Evolutionary conservation across 2,113 vertebrate species (phyloP).

Genomic region (Phoxinus phoxinus): DNA sequence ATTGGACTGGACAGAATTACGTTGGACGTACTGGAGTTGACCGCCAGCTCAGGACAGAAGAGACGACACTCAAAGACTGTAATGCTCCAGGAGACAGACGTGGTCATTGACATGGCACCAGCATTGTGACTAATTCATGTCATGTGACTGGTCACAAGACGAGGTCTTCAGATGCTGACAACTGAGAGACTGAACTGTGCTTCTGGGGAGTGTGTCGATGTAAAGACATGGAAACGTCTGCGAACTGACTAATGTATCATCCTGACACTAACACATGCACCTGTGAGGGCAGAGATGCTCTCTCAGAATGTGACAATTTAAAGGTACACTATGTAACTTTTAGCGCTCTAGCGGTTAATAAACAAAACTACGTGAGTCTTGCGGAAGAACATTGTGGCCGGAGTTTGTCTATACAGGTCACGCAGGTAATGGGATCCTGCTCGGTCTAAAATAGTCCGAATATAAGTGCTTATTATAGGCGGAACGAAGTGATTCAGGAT

Average conservation of each 20-base stretch:
- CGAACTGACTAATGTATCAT: constrained; percentile 44
- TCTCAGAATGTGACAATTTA: constrained; percentile 38
- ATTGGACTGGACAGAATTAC: constrained; percentile 52
- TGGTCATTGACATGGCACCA: constrained; percentile 14
- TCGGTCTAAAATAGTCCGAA: no score
- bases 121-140: constrained; percentile 47
- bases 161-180: background rate
- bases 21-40: constrained; percentile 26
- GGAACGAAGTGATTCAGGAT: no score
- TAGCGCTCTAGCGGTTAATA: no score
- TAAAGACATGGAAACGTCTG: constrained; percentile 2
- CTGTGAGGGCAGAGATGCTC: background rate
- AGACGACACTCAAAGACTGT: background rate
- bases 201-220: background rate
- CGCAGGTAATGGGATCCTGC: no score
- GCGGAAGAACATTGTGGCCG: no score
- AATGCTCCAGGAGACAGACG: constrained; percentile 18
- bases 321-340: background rate
- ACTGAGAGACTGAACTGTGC: background rate
- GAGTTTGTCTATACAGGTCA: no score
- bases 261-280: constrained; percentile 48
- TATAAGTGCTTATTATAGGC: no score
- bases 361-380: no score
- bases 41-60: background rate
- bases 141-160: constrained; percentile 4